Evolutionary conservation across 2,888 invertebrate species (phyloP).

Genomic region (Patella depressa): DNA sequence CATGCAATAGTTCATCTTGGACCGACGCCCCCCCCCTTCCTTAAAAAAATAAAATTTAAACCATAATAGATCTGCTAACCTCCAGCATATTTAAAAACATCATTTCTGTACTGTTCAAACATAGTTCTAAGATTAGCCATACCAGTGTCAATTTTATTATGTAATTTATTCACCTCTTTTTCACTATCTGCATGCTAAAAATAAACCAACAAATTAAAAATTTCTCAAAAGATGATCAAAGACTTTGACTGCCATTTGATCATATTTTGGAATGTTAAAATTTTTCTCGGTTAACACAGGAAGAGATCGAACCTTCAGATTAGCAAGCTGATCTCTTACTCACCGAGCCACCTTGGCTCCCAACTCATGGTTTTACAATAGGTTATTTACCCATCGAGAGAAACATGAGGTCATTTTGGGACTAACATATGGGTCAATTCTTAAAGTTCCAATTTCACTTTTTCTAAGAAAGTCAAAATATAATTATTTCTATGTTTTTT

Average conservation of each 20-base stretch:
- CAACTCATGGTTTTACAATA: too few relatives aligned
- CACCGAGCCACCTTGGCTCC: too few relatives aligned
- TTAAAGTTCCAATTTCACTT: too few relatives aligned
- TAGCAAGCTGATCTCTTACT: too few relatives aligned
- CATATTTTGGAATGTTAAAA: background rate
- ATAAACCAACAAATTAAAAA: too few relatives aligned
- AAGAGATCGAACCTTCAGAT: too few relatives aligned
- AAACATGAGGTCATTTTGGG: too few relatives aligned
- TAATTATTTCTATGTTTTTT: too few relatives aligned
- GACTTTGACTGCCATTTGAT: background rate
- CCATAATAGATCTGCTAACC: conserved; percentile 46
- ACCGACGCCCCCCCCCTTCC: background rate
- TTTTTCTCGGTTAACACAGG: background rate
- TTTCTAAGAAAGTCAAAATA: too few relatives aligned
- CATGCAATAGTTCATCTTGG: background rate
- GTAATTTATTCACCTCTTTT: conserved; percentile 53
- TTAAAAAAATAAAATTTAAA: background rate
- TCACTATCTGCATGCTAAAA: conserved; percentile 66
- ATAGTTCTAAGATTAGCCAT: conserved; percentile 65
- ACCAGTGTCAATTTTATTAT: conserved; percentile 69
- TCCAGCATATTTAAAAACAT: conserved; percentile 65
- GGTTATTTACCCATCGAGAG: too few relatives aligned
- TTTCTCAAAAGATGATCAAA: too few relatives aligned
- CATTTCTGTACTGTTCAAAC: conserved; percentile 68
- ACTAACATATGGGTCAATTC: too few relatives aligned